Evolutionary conservation across 2,113 vertebrate genomes (phyloP).

Genomic region (Pedetes capensis): DNA sequence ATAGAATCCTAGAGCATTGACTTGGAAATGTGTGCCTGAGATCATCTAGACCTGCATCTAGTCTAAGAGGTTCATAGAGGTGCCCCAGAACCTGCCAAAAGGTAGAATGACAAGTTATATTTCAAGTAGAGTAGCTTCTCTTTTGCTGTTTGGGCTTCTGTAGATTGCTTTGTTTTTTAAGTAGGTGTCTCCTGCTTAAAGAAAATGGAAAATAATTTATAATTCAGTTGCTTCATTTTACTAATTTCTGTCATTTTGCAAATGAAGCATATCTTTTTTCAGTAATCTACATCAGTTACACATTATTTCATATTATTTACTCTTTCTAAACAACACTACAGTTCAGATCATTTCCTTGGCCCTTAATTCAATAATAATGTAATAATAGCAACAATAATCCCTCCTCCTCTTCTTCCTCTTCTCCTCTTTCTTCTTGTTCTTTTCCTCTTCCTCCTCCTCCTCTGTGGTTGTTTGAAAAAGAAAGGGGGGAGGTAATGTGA

Average conservation of each 20-base stretch:
- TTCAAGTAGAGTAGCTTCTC: neutral
- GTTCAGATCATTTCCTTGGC: slow-evolving; percentile 6
- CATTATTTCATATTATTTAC: slow-evolving; percentile 16
- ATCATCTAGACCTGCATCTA: neutral
- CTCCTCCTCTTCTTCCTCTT: no score
- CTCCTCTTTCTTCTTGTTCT: neutral
- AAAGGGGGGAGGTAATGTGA: neutral
- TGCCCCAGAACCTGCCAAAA: neutral
- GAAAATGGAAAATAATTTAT: neutral
- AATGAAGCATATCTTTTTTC: slow-evolving; percentile 34
- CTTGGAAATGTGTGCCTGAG: neutral
- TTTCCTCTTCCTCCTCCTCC: no score
- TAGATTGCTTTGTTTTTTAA: neutral
- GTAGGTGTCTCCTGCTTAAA: neutral
- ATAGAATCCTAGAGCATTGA: neutral
- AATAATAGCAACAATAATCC: no score
- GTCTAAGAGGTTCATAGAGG: neutral
- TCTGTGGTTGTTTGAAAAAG: slow-evolving; percentile 35
- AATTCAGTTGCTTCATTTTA: neutral
- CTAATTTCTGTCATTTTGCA: neutral
- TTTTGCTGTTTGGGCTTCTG: neutral
- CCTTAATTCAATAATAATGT: slow-evolving; percentile 32
- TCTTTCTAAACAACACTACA: slow-evolving; percentile 30
- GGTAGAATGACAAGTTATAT: neutral
- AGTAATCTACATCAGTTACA: neutral